Conservation (phyloP, 2,888 invertebrate genomes). For the Frankliniella fusca region DNA sequence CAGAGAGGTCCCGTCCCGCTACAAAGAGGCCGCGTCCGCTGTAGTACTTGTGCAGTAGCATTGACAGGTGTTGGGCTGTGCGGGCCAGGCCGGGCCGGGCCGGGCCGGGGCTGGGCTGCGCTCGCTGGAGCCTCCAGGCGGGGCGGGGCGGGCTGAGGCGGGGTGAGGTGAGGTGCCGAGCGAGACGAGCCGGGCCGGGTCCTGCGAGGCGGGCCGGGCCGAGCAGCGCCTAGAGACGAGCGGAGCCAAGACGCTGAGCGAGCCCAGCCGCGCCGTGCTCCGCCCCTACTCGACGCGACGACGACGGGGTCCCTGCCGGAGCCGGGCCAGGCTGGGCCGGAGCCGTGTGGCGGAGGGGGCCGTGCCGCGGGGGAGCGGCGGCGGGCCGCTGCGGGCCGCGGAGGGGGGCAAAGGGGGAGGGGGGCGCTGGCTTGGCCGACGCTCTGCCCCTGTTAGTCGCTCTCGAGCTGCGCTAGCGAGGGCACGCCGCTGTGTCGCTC, state of each 20-base stretch:
- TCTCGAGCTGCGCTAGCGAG: constrained; percentile 14
- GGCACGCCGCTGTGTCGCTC: neutral
- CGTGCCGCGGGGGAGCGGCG: neutral
- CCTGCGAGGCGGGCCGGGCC: neutral
- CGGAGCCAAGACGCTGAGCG: neutral
- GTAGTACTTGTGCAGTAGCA: no score
- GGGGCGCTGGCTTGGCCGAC: neutral
- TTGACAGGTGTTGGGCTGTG: no score
- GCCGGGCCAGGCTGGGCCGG: constrained; percentile 6
- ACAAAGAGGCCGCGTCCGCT: no score
- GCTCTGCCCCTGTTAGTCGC: constrained; percentile 2
- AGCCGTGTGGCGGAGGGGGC: constrained; percentile 1
- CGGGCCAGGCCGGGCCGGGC: neutral
- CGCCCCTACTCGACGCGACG: neutral
- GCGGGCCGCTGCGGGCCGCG: neutral
- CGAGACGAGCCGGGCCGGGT: neutral
- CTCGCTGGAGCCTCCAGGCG: neutral
- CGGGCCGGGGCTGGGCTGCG: neutral
- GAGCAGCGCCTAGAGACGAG: neutral
- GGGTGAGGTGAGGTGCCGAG: neutral
- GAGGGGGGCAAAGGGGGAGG: neutral
- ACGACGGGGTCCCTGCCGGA: neutral
- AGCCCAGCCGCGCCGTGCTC: neutral
- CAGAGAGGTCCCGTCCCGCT: no score
- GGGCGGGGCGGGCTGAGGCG: neutral